Evolutionary conservation across 2,113 vertebrate species (phyloP).

Genomic region (Probosciger aterrimus): DNA sequence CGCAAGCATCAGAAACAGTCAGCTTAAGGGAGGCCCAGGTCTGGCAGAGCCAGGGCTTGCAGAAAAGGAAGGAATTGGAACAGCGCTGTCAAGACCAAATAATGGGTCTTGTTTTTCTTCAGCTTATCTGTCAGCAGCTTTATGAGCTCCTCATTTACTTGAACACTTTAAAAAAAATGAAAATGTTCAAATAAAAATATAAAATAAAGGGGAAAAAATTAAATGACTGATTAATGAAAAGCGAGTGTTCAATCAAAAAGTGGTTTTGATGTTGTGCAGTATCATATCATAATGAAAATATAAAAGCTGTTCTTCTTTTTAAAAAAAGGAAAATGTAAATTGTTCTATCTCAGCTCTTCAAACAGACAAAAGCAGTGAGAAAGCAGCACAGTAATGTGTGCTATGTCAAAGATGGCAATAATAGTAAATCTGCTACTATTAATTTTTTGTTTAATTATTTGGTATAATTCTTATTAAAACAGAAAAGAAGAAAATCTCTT

Average conservation of each 20-base stretch:
- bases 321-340: not conserved
- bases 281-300: not conserved
- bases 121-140: not conserved
- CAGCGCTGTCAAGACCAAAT: accelerated
- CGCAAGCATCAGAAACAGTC: not conserved
- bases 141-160: not conserved
- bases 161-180: not conserved
- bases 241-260: not conserved
- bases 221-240: not conserved
- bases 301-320: not conserved
- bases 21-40: not conserved
- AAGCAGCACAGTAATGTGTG: not conserved
- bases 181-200: not conserved
- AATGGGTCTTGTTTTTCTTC: not conserved
- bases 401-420: not conserved
- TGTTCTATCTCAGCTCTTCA: not conserved
- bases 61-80: not conserved
- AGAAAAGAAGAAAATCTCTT: not conserved
- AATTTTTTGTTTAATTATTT: not conserved
- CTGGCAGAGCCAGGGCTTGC: not conserved
- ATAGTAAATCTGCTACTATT: not conserved
- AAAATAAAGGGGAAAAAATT: not conserved
- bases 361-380: not conserved
- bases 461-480: not conserved
- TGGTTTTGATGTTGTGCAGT: not conserved